A percentile compares a stretch with the other conserved stretches of the same genome.
Conservation (phyloP, 1,140 invertebrate species). For the Lamellibrachia luymesi region DNA sequence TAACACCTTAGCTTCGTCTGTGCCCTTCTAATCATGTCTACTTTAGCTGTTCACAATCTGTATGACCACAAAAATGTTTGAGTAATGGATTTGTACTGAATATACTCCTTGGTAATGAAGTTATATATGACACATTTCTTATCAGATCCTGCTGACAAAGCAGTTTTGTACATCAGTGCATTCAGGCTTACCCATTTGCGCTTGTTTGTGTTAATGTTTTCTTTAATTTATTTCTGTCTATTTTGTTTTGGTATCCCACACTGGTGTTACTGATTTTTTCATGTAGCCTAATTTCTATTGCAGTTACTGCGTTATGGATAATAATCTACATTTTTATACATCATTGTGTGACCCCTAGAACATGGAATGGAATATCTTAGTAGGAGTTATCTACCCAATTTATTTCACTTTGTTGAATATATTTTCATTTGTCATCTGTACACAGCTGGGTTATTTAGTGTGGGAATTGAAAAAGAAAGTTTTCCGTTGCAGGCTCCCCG, state of each 20-base stretch:
- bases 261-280: too few relatives aligned
- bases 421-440: not conserved
- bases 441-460: not conserved
- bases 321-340: too few relatives aligned
- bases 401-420: too few relatives aligned
- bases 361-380: too few relatives aligned
- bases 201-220: not conserved
- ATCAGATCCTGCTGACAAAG: not conserved
- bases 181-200: not conserved
- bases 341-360: too few relatives aligned
- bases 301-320: too few relatives aligned
- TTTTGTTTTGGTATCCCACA: not conserved
- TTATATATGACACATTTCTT: not conserved
- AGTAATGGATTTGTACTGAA: not conserved
- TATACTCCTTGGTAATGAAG: not conserved
- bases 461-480: not conserved
- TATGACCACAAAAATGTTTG: not conserved
- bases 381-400: too few relatives aligned
- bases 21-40: not conserved
- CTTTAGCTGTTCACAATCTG: not conserved
- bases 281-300: not conserved
- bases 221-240: not conserved
- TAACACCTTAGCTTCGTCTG: not conserved
- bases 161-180: not conserved
- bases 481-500: constrained; percentile 46